Percentiles rank a stretch among this genome's conserved stretches.
Evolutionary conservation across 2,113 vertebrate species (phyloP).

Genomic region (Phrynocephalus versicolor): DNA sequence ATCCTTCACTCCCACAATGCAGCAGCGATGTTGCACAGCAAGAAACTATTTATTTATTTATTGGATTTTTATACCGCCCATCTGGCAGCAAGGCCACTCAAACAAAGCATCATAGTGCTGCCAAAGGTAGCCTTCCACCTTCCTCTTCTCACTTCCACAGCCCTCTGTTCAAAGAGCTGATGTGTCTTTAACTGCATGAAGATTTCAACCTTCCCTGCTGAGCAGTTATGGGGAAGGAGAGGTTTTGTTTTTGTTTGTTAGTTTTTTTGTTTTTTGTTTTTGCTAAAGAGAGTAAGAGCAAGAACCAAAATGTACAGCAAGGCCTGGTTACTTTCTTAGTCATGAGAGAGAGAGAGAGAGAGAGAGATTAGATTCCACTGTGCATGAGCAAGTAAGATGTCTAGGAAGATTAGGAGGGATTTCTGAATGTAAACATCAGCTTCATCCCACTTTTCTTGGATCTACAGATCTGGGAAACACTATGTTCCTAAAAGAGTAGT

Average conservation of each 20-base stretch:
- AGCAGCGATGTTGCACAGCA: too few species aligned
- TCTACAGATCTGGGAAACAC: conserved; percentile 56
- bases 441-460: conserved; percentile 1
- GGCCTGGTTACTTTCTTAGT: conserved; percentile 49
- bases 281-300: neutral
- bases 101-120: neutral
- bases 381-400: conserved; percentile 63
- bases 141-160: neutral
- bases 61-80: too few species aligned
- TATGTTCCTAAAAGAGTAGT: conserved; percentile 44
- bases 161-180: too few species aligned
- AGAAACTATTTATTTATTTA: too few species aligned
- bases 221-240: neutral
- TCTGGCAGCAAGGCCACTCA: too few species aligned
- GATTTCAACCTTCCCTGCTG: neutral
- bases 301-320: too few species aligned
- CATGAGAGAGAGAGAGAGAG: conserved; percentile 40
- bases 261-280: too few species aligned
- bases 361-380: conserved; percentile 61
- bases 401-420: conserved; percentile 43
- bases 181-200: conserved; percentile 8
- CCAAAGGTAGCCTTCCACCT: conserved; percentile 2
- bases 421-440: conserved; percentile 48
- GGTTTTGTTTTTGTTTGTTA: too few species aligned
- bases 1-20: too few species aligned